Base-by-base conservation (phyloP, 2,888 invertebrate species). In the Epinotia bilunana region DNA sequence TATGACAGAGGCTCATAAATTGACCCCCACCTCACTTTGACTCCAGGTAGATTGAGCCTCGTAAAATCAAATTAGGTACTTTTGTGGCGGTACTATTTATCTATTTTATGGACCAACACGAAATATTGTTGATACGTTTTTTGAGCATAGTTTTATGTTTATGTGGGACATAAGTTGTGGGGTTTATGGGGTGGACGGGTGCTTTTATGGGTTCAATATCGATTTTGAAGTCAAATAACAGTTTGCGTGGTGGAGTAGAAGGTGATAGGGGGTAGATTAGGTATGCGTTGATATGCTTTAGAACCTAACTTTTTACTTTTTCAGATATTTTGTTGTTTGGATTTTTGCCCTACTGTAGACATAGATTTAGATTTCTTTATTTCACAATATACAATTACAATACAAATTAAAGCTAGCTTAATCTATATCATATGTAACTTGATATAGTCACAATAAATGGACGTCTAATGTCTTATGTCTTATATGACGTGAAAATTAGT, bases 1-100 rank as follows among this genome's bases (percentile, higher is more conserved):
- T 85, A 89, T 90, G 90, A 91, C 91, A 89, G 89, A 90, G 85
- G 84, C 85, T 87, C 83, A 90, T 91, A 91, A 91, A 90, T 91
- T 87, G 83, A 81, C 84, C 80, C 78, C 80, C 87, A 89, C 84
- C 87, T 88, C n/a, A 53, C 87, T 85, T 84, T 86, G 84, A 78
- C 81, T 89, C 88, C 90, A 90, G 89, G 88, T 87, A 86, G 84
- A 80, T 83, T 83, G 80, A 80, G 77, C 64, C 80, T 84, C 87
- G 86, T 89, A 86, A 88, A 87, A 88, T 88, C 86, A 88, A 88
- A 89, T 88, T 88, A 87, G 86, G 86, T 88, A 85, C 86, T 86
- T 86, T 85, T 83, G 80, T 78, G 82, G 81, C 82, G 82, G 83
- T 82, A 80, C 84, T 87, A 86, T 88, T 87, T 88, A 87, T 88